Evolutionary conservation across 2,113 vertebrate species (phyloP).

Genomic region (Oxyura jamaicensis): DNA sequence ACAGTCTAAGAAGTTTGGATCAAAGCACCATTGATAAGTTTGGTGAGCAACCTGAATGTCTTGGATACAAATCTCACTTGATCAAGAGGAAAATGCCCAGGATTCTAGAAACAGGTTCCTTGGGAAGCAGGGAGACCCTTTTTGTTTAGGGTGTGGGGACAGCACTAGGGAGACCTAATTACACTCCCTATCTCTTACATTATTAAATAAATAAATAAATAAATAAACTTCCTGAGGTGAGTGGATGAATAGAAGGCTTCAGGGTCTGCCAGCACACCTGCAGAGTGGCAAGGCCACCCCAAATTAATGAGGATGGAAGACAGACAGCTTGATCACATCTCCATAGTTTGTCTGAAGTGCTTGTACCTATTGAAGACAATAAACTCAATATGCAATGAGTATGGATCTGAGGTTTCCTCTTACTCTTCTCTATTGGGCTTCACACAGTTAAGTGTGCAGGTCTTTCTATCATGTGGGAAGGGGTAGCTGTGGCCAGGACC

Average conservation of each 20-base stretch:
- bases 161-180: neutral
- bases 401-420: neutral
- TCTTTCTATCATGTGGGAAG: neutral
- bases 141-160: neutral
- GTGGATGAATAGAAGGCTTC: neutral
- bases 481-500: neutral
- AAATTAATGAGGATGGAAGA: neutral
- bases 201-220: neutral
- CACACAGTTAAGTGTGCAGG: neutral
- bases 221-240: neutral
- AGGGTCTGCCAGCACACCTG: neutral
- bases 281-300: neutral
- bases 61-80: neutral
- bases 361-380: neutral
- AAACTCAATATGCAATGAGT: neutral
- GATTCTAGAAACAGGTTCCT: neutral
- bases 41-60: neutral
- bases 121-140: neutral
- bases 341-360: neutral
- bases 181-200: neutral
- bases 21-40: neutral
- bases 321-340: neutral
- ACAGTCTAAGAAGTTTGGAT: neutral
- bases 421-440: neutral
- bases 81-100: neutral